A percentile compares a stretch with the other conserved stretches of the same genome.
Conservation (phyloP, 2,113 vertebrate genomes). For the Pristiophorus japonicus region DNA sequence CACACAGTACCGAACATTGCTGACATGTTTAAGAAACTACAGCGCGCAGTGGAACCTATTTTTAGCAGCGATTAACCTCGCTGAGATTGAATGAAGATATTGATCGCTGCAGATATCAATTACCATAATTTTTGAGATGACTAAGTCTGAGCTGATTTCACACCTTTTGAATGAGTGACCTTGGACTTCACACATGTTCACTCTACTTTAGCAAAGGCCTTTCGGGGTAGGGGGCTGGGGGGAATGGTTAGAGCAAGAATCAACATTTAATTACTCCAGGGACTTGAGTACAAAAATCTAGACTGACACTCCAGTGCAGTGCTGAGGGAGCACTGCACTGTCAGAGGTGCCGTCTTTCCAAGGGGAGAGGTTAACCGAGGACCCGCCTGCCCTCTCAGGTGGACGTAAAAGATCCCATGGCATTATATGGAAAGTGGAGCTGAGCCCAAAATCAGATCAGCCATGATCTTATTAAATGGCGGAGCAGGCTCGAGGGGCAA, state of each 20-base stretch:
- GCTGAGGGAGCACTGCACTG: no score
- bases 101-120: background rate
- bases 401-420: no score
- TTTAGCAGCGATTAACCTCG: background rate
- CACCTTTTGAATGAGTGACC: background rate
- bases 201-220: background rate
- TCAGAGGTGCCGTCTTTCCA: no score
- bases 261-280: background rate
- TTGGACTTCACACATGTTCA: background rate
- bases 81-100: slow-evolving; percentile 10
- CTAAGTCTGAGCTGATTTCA: background rate
- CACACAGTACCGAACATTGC: background rate
- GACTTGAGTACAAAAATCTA: no score
- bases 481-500: no score
- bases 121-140: slow-evolving; percentile 8
- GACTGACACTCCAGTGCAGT: no score
- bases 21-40: background rate
- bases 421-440: no score
- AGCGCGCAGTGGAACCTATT: background rate
- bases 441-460: no score
- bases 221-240: no score
- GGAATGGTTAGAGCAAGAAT: background rate
- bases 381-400: no score
- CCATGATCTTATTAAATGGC: no score
- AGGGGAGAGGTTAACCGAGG: no score